These are phyloP conservation scores for Papilio demoleus DNA, from an alignment of 2,888 invertebrate species.

Conservation along the genomic window DNA sequence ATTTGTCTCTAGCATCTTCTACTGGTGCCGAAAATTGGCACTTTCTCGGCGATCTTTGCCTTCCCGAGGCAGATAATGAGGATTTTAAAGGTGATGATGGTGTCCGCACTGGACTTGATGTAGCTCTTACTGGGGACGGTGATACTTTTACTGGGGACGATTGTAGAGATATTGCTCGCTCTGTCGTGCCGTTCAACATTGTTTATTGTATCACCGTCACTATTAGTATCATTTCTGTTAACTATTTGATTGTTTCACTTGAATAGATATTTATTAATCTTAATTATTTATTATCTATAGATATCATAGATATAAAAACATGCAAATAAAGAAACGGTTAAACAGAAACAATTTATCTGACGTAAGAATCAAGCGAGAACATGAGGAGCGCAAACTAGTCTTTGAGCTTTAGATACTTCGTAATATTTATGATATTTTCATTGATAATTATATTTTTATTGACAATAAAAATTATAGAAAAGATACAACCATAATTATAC, in stretches of 20 bases:
- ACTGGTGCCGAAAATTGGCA: slow-evolving; percentile 77
- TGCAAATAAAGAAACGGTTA: not conserved
- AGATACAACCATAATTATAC: too few relatives aligned
- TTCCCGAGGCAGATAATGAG: slow-evolving; percentile 63
- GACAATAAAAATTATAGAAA: too few relatives aligned
- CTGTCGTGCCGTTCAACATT: slow-evolving; percentile 75
- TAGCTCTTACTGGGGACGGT: slow-evolving; percentile 70
- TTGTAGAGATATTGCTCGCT: slow-evolving; percentile 66
- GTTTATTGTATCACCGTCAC: slow-evolving; percentile 40
- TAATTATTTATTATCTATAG: too few relatives aligned
- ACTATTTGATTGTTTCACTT: slow-evolving; percentile 24
- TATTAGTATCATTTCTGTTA: slow-evolving; percentile 5
- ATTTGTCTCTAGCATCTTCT: slow-evolving; percentile 74
- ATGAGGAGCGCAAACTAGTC: too few relatives aligned
- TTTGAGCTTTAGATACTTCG: too few relatives aligned
- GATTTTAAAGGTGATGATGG: slow-evolving; percentile 74
- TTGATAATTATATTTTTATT: too few relatives aligned
- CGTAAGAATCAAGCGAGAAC: too few relatives aligned
- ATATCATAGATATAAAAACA: too few relatives aligned
- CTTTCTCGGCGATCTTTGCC: slow-evolving; percentile 66
- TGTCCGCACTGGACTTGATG: slow-evolving; percentile 71
- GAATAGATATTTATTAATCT: not conserved
- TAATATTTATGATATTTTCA: too few relatives aligned
- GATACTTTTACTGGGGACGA: slow-evolving; percentile 64
- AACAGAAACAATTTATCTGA: not conserved